Evolutionary conservation across 1,140 invertebrate genomes (phyloP).

Genomic region (Laupala kohalensis): DNA sequence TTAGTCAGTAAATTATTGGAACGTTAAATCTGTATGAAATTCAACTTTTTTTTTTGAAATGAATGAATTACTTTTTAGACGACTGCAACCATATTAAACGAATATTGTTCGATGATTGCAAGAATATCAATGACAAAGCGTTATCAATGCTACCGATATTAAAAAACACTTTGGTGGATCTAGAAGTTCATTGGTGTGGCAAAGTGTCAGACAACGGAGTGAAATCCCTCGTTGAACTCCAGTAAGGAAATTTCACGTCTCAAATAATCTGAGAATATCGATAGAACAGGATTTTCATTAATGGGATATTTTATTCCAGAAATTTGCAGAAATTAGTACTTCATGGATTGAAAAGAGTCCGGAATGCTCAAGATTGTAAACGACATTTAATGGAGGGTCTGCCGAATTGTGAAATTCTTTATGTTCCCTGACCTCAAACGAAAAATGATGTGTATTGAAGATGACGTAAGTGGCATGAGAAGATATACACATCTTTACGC

Average conservation of each 20-base stretch:
- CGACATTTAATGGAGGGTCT: neutral
- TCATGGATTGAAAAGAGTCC: neutral
- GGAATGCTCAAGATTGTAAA: neutral
- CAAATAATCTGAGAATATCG: neutral
- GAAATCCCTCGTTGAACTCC: neutral
- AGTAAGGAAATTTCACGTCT: neutral
- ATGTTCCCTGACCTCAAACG: no score
- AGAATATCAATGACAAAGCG: slow-evolving; percentile 50
- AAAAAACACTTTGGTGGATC: slow-evolving; percentile 38
- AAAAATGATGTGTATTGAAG: no score
- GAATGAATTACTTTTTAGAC: slow-evolving; percentile 29
- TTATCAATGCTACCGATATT: slow-evolving; percentile 38
- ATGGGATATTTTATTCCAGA: neutral
- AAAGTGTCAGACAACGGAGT: slow-evolving; percentile 40
- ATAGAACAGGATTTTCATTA: neutral
- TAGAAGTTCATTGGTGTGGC: slow-evolving; percentile 53
- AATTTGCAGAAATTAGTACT: neutral
- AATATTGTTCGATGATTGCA: slow-evolving; percentile 49
- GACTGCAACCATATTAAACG: slow-evolving; percentile 46
- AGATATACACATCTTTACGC: no score
- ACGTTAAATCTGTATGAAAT: no score
- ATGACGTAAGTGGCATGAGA: no score
- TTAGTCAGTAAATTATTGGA: no score
- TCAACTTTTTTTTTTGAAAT: neutral
- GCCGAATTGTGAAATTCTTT: neutral